phyloP scores from a whole-genome alignment of 2,113 vertebrate species.

The Indri indri region DNA sequence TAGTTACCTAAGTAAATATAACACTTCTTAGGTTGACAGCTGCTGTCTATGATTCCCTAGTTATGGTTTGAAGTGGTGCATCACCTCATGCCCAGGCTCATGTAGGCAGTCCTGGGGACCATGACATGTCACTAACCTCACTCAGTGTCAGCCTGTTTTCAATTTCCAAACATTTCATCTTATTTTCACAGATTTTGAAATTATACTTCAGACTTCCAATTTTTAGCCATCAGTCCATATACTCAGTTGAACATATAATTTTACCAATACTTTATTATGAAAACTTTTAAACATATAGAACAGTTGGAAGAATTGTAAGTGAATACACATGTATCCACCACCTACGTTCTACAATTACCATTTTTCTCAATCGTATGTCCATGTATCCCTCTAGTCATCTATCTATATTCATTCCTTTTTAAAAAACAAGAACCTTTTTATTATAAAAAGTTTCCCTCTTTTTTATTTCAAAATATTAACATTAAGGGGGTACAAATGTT shows the following conservation, averaged over 20 bases:
- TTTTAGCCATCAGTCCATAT: not conserved
- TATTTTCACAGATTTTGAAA: not conserved
- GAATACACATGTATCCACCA: not conserved
- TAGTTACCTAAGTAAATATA: not conserved
- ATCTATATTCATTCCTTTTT: not conserved
- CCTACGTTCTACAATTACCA: not conserved
- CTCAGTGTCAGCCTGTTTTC: not conserved
- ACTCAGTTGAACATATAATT: not conserved
- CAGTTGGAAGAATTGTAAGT: not conserved
- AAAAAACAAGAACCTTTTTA: too few species aligned
- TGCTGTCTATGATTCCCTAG: not conserved
- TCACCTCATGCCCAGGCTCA: not conserved
- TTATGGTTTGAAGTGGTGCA: not conserved
- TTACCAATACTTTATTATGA: not conserved
- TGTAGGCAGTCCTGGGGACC: not conserved
- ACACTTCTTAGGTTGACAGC: not conserved
- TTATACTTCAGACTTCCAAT: not conserved
- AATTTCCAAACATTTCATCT: not conserved
- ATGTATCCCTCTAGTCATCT: not conserved
- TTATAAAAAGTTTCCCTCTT: too few species aligned
- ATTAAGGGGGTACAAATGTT: too few species aligned
- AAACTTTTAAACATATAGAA: not conserved
- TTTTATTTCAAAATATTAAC: too few species aligned
- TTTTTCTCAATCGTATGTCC: not conserved
- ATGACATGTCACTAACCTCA: accelerated